These are phyloP conservation scores for Protobothrops mucrosquamatus DNA, from an alignment of 2,113 vertebrate genomes.

Conservation along the genomic window DNA sequence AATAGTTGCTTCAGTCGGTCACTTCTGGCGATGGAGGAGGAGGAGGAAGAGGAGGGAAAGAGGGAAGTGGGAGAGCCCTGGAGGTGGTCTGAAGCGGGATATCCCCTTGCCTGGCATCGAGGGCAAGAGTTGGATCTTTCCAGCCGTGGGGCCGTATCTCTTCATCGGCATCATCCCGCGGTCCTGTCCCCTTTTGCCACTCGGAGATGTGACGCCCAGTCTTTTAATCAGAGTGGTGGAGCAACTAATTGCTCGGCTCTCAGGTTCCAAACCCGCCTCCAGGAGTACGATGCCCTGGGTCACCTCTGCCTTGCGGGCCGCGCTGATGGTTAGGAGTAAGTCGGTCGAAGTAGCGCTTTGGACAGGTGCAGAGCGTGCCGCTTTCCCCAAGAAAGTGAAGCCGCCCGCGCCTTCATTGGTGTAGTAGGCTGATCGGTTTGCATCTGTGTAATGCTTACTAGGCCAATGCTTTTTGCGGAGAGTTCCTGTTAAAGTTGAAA, in stretches of 20 bases:
- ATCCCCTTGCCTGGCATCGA: rapidly evolving
- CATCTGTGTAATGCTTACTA: neutral
- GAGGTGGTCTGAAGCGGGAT: neutral
- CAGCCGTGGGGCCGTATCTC: neutral
- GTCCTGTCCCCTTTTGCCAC: neutral
- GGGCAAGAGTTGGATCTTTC: neutral
- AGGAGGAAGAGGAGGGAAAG: too few relatives aligned
- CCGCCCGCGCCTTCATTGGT: neutral
- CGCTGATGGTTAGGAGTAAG: neutral
- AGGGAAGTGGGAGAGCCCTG: rapidly evolving
- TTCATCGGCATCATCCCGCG: neutral
- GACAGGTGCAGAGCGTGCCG: neutral
- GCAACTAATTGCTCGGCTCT: neutral
- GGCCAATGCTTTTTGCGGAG: neutral
- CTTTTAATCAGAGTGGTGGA: neutral
- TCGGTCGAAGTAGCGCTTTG: neutral
- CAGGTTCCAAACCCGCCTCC: neutral
- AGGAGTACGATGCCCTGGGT: too few relatives aligned
- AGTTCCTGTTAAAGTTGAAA: neutral
- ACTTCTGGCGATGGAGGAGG: neutral
- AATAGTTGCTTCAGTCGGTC: rapidly evolving
- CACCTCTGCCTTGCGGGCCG: neutral
- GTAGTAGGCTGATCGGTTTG: too few relatives aligned
- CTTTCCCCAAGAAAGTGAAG: neutral
- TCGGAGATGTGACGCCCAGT: neutral